Base-by-base conservation (phyloP, 1,140 invertebrate genomes). In the Liolophura sinensis region DNA sequence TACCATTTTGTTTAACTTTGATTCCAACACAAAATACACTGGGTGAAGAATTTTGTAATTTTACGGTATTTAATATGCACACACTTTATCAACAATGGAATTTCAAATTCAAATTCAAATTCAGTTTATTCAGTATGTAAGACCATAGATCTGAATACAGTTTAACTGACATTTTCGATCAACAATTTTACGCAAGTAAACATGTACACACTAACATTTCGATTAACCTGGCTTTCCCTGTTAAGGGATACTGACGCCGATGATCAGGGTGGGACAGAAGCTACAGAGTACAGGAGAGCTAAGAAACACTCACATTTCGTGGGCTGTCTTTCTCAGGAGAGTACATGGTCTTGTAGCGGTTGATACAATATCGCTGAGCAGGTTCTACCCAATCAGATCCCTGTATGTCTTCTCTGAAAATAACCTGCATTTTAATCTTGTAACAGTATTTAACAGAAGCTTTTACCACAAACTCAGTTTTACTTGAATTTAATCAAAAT, bases 371-470 rank as follows among this genome's bases (percentile, higher is more conserved):
- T 57, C 74, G 74, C 20, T 68, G 69, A 52, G 67, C 52, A 9
- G 77, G 77, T 16, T 62, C 56, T 60, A 73, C 73, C 71, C 75
- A 78, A 18, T 70, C 75, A 64, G 71, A 72, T 7, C 59, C 67
- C 25, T 69, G 62, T 54, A 71, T 60, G n/a, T 62, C 52, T 24
- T 65, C 55, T 22, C 74, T 76, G 67, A 27, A 67, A 60, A 40
- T 52, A 60, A 55, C 59, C 6, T 48, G 11, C 22, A 57, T 46
- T 1, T 18, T 27, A 24, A 24, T 24, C 27, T 58, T 14, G 16
- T n/a, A 12, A 57, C 31, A 27, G 56, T 18, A 5, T 58, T 1
- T 27, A 22, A 58, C 18, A 24, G 46, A 62, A 18, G 22, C 15
- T 11, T 40, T 20, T 51, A 50, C n/a, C 11, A 58, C 18, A n/a